Evolutionary conservation across 2,888 invertebrate species (phyloP).

Genomic region (Adineta ricciae): DNA sequence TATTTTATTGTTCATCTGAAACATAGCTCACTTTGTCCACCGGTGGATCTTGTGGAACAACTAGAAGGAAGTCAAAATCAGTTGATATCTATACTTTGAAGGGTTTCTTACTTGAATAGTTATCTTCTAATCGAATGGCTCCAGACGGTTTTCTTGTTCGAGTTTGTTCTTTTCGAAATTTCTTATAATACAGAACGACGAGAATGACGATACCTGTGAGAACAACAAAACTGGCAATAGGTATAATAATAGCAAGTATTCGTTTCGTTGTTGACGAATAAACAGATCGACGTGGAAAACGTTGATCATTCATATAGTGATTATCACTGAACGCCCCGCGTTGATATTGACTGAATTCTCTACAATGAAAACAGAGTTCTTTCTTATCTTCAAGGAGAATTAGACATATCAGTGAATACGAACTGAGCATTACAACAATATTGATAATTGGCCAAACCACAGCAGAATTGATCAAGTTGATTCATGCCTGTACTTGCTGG

Average conservation of each 20-base stretch:
- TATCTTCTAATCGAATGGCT: not conserved
- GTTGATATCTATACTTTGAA: not conserved
- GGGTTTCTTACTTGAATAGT: not conserved
- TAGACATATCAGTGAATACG: not conserved
- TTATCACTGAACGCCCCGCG: not conserved
- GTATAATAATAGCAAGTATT: not conserved
- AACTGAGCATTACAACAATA: constrained; percentile 14
- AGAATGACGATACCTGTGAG: not conserved
- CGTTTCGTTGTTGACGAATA: not conserved
- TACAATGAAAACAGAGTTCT: not conserved
- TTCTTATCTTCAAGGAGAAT: not conserved
- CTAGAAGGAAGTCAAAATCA: not conserved
- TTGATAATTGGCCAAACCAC: not conserved
- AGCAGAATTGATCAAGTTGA: not conserved
- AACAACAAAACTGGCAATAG: not conserved
- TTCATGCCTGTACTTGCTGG: not conserved
- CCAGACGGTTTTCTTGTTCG: not conserved
- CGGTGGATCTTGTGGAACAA: not conserved
- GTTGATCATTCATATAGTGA: not conserved
- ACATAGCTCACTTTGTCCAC: not conserved
- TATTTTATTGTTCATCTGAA: not conserved
- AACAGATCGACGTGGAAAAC: not conserved
- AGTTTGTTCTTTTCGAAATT: not conserved
- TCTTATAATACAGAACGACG: not conserved
- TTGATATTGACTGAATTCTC: not conserved